Conservation (phyloP, 2,797 vertebrate species). For the Melanotaenia pygmaea region DNA sequence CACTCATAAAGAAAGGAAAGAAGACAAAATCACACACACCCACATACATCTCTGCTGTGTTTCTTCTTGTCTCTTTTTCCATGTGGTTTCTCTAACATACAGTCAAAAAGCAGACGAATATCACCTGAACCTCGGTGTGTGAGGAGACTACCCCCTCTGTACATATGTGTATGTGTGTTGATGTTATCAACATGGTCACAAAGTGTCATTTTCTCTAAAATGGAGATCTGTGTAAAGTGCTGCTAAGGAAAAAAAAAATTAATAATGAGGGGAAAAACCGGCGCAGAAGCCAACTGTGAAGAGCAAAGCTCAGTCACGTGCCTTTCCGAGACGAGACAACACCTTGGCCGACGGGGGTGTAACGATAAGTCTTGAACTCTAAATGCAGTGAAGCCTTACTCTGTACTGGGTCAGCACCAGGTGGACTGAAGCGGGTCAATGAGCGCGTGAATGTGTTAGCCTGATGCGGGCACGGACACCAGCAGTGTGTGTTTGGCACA, state of each 20-base stretch:
- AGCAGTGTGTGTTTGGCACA: constrained; percentile 31
- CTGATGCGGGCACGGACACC: constrained; percentile 35
- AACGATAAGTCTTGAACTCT: constrained; percentile 30
- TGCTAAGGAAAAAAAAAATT: constrained; percentile 48
- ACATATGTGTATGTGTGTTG: constrained; percentile 75
- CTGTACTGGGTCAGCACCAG: constrained; percentile 35
- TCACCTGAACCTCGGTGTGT: constrained; percentile 11
- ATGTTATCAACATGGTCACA: constrained; percentile 64
- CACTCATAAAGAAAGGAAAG: constrained; percentile 77
- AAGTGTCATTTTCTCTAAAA: constrained; percentile 74
- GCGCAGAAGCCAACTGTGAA: constrained; percentile 55
- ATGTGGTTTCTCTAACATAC: constrained; percentile 22
- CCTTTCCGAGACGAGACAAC: constrained; percentile 66
- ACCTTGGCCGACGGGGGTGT: constrained; percentile 27
- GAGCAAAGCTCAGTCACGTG: constrained; percentile 62
- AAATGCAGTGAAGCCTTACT: constrained; percentile 62
- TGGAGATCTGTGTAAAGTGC: constrained; percentile 69
- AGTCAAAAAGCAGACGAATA: background rate
- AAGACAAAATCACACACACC: background rate
- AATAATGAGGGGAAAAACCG: background rate
- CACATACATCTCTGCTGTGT: constrained; percentile 13
- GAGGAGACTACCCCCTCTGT: constrained; percentile 50
- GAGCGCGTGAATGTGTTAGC: constrained; percentile 28
- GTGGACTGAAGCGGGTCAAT: constrained; percentile 52
- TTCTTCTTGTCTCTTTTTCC: constrained; percentile 23